These are phyloP conservation scores for Nipponacmea schrenckii DNA, from an alignment of 2,888 invertebrate genomes.

Conservation along the genomic window DNA sequence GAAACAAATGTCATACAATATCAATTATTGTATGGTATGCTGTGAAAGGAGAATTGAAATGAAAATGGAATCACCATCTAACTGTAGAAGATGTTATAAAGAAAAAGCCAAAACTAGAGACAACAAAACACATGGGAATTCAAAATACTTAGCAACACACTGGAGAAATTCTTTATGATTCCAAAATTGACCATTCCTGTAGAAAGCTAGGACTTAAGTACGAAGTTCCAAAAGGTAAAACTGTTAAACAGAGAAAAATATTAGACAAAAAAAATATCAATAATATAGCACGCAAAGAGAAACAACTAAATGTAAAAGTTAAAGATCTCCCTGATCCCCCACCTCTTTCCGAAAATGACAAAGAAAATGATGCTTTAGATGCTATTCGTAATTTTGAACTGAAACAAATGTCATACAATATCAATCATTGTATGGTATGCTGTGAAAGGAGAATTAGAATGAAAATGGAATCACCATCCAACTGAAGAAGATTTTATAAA, in stretches of 20 bases:
- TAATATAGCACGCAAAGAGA: too few species aligned
- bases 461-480: slow-evolving; percentile 10
- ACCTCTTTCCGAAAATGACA: background rate
- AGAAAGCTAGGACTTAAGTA: background rate
- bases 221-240: background rate
- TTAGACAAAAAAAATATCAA: too few species aligned
- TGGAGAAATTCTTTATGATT: too few species aligned
- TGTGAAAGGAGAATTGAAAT: slow-evolving; percentile 21
- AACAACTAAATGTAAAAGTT: too few species aligned
- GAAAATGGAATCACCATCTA: slow-evolving; percentile 9
- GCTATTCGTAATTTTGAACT: slow-evolving; percentile 26
- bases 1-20: slow-evolving; percentile 28
- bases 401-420: slow-evolving; percentile 28
- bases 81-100: background rate
- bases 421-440: slow-evolving; percentile 23
- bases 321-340: background rate
- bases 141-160: too few species aligned
- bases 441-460: slow-evolving; percentile 21
- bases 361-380: slow-evolving; percentile 20
- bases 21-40: slow-evolving; percentile 23
- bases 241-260: background rate
- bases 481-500: background rate
- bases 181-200: too few species aligned
- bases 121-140: too few species aligned
- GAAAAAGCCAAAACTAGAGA: slow-evolving; percentile 12